Evolutionary conservation across 2,113 vertebrate species (phyloP).

Genomic region (Bubo scandiacus): DNA sequence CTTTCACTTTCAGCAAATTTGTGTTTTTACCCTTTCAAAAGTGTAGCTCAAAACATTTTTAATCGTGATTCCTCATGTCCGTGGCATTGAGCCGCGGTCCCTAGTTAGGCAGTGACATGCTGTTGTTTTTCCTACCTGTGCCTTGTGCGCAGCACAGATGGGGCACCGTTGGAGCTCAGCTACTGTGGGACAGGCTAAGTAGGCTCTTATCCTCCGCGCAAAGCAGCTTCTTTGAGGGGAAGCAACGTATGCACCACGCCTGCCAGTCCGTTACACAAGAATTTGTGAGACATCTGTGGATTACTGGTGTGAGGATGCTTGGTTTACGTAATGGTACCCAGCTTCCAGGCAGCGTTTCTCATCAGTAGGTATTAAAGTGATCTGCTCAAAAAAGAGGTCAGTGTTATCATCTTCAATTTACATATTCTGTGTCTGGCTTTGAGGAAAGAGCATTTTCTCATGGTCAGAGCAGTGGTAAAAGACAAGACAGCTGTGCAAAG

Average conservation of each 20-base stretch:
- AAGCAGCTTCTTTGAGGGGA: neutral
- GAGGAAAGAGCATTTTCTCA: neutral
- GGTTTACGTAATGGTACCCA: neutral
- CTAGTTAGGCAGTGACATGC: accelerated
- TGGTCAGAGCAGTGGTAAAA: neutral
- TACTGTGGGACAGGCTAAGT: neutral
- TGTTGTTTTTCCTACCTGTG: neutral
- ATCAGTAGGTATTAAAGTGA: neutral
- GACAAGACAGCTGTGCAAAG: neutral
- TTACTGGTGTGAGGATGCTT: neutral
- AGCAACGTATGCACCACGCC: neutral
- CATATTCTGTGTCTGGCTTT: neutral
- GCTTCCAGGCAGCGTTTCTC: neutral
- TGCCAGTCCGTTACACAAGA: neutral
- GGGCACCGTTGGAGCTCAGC: accelerated
- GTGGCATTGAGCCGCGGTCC: neutral
- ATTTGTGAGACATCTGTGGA: neutral
- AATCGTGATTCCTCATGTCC: neutral
- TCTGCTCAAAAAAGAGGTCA: neutral
- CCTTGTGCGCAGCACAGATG: neutral
- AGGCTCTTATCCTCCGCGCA: neutral
- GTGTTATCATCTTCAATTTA: neutral
- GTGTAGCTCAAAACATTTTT: neutral
- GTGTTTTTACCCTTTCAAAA: neutral
- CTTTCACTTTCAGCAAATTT: neutral